These are phyloP conservation scores for Callorhinus ursinus DNA, from an alignment of 2,113 vertebrate genomes.

Conservation along the genomic window DNA sequence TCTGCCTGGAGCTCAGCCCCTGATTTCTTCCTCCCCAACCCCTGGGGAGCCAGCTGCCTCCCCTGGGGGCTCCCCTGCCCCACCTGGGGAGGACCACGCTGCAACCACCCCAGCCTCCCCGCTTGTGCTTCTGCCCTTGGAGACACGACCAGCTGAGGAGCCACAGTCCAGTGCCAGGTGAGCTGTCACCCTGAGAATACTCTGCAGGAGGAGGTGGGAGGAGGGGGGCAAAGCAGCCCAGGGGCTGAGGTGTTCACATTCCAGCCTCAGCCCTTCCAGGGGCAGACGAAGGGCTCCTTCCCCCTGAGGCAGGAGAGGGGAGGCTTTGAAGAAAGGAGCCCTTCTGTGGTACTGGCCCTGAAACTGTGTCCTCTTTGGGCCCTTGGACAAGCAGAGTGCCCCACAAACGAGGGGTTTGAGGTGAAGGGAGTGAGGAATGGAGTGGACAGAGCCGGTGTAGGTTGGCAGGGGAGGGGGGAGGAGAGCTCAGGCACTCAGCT, in stretches of 20 bases:
- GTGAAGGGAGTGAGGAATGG: neutral
- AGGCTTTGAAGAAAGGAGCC: neutral
- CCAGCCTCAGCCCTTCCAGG: neutral
- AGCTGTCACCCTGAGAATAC: slow-evolving; percentile 78
- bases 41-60: slow-evolving; percentile 81
- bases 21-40: slow-evolving; percentile 86
- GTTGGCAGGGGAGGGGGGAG: neutral
- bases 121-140: slow-evolving; percentile 93
- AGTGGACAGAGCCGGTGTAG: neutral
- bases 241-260: neutral
- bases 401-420: neutral
- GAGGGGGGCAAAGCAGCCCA: neutral
- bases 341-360: neutral
- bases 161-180: slow-evolving; percentile 92
- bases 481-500: neutral
- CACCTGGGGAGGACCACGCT: slow-evolving; percentile 80
- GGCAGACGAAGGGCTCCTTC: neutral
- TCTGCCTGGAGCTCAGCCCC: slow-evolving; percentile 83
- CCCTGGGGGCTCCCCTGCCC: slow-evolving; percentile 79
- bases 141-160: slow-evolving; percentile 91
- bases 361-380: neutral
- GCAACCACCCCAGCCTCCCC: slow-evolving; percentile 83
- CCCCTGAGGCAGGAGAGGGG: neutral
- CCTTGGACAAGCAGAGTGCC: neutral
- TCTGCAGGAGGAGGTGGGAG: neutral